Conservation (phyloP, 2,888 invertebrate genomes). For the Drosophila meridionalis region DNA sequence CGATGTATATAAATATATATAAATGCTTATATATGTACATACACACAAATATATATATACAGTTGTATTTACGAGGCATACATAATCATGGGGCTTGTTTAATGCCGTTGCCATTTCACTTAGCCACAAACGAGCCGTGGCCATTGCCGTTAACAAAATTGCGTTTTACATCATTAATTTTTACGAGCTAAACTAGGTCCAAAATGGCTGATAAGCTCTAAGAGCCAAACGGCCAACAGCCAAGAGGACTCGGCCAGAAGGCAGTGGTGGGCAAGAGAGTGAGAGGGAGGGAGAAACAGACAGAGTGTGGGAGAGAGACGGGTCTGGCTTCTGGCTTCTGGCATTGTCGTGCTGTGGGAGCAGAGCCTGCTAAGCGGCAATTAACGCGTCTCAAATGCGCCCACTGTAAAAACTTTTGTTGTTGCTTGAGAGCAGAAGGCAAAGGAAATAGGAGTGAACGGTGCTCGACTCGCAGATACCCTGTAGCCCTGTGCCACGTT, state of each 20-base stretch:
- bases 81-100: slow-evolving; percentile 59
- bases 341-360: slow-evolving; percentile 26
- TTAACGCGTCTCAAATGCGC: slow-evolving; percentile 64
- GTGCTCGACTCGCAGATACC: neutral
- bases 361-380: slow-evolving; percentile 66
- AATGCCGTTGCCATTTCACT: slow-evolving; percentile 75
- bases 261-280: neutral
- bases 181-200: slow-evolving; percentile 74
- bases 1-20: slow-evolving; percentile 18
- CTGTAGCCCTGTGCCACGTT: neutral
- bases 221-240: slow-evolving; percentile 16
- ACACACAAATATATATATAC: neutral
- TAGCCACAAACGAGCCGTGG: slow-evolving; percentile 78
- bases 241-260: slow-evolving; percentile 20
- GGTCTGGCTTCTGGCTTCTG: slow-evolving; percentile 14
- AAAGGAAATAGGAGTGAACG: neutral
- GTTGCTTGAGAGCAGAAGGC: neutral
- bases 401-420: slow-evolving; percentile 16
- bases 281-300: neutral
- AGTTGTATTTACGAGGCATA: slow-evolving; percentile 57
- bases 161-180: slow-evolving; percentile 81
- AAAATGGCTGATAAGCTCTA: slow-evolving; percentile 75
- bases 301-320: neutral
- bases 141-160: slow-evolving; percentile 77
- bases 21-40: slow-evolving; percentile 7